These are phyloP conservation scores for Pterocles gutturalis DNA, from an alignment of 2,113 vertebrate species.

Conservation along the genomic window DNA sequence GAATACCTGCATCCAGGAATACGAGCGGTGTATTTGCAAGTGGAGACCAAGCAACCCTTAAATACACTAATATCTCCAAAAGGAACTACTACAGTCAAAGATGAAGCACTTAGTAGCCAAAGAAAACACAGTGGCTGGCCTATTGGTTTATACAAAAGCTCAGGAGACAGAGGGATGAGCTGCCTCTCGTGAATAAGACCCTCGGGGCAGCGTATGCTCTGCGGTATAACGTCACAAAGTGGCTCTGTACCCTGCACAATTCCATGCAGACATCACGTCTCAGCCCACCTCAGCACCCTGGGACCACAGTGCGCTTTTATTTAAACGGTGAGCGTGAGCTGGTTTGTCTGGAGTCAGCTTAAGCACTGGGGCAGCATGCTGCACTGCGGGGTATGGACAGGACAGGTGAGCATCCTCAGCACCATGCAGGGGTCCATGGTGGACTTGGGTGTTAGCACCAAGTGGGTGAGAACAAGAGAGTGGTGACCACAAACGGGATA, in stretches of 20 bases:
- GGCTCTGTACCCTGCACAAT: neutral
- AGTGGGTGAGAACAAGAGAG: rapidly evolving
- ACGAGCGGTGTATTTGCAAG: neutral
- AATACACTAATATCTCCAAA: neutral
- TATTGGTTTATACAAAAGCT: neutral
- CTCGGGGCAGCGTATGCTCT: neutral
- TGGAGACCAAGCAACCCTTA: neutral
- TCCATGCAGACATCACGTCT: neutral
- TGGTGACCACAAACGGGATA: neutral
- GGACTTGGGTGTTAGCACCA: neutral
- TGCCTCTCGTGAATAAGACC: neutral
- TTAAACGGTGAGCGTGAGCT: neutral
- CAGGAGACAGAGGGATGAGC: neutral
- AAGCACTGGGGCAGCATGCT: neutral
- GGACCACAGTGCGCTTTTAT: neutral
- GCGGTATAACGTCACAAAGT: neutral
- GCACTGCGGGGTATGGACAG: rapidly evolving
- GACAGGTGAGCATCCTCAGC: neutral
- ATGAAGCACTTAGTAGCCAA: neutral
- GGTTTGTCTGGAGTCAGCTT: neutral
- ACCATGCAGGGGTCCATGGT: neutral
- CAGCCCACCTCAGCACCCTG: neutral
- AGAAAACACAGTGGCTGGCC: neutral
- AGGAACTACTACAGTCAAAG: neutral
- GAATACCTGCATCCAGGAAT: slow-evolving; percentile 43